Evolutionary conservation across 2,113 vertebrate species (phyloP).

Genomic region (Phyllopteryx taeniolatus): DNA sequence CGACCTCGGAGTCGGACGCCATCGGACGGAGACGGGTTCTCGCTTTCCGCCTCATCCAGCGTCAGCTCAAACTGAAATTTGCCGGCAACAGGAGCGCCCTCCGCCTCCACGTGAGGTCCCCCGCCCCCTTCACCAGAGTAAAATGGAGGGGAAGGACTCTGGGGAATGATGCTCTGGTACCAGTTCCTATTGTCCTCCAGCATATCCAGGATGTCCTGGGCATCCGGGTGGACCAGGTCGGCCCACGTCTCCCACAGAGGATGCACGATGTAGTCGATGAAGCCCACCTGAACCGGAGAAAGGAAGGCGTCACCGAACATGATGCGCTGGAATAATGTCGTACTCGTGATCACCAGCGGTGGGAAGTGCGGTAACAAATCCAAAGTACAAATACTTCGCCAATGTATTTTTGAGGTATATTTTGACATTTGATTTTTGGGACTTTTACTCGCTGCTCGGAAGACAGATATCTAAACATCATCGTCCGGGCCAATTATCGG

Average conservation of each 20-base stretch:
- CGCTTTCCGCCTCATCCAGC: conserved; percentile 81
- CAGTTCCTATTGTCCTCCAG: conserved; percentile 98
- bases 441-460: no score
- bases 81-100: conserved; percentile 66
- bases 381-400: background rate
- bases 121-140: conserved; percentile 74
- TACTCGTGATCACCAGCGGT: background rate
- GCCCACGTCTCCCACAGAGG: conserved; percentile 99
- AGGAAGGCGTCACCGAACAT: conserved; percentile 6
- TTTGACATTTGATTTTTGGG: no score
- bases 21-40: conserved; percentile 49
- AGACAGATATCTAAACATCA: no score
- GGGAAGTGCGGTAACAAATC: background rate
- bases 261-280: conserved; percentile 97
- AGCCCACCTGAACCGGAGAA: conserved; percentile 80
- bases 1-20: conserved; percentile 25
- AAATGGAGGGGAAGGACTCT: conserved; percentile 92
- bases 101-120: conserved; percentile 61
- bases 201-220: conserved; percentile 96
- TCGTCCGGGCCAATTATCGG: no score
- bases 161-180: conserved; percentile 99
- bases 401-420: background rate
- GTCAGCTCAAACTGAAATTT: conserved; percentile 97
- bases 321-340: background rate
- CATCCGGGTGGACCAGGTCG: conserved; percentile 95